phyloP scores from a whole-genome alignment of 1,140 invertebrate species.

The Nasonia longicornis region DNA sequence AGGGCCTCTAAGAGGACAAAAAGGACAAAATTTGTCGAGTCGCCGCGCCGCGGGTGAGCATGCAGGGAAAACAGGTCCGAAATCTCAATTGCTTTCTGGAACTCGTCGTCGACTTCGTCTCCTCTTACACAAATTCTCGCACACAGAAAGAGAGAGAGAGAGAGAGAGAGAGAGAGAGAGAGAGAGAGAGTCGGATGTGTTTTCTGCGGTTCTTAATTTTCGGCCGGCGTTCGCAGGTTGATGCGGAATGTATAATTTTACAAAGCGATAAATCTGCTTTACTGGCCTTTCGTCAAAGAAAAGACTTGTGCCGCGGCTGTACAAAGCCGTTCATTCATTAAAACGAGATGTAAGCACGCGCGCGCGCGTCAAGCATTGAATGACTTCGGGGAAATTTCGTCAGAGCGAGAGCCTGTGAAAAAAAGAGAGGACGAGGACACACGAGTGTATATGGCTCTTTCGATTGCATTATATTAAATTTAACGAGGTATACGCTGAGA shows the following conservation, averaged over 20 bases:
- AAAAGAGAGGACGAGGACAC: neutral
- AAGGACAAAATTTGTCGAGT: slow-evolving; percentile 16
- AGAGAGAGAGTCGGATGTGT: neutral
- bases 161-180: too few relatives aligned
- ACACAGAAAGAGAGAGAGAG: neutral
- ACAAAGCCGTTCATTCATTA: neutral
- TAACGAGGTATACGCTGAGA: too few relatives aligned
- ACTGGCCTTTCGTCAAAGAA: neutral
- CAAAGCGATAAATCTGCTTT: slow-evolving; percentile 1
- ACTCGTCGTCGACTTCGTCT: neutral
- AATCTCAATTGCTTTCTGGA: slow-evolving; percentile 39
- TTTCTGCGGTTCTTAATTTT: slow-evolving; percentile 21
- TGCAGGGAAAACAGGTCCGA: slow-evolving; percentile 33
- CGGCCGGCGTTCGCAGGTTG: neutral
- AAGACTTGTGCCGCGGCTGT: neutral
- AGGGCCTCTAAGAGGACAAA: neutral
- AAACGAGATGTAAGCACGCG: neutral
- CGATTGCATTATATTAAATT: too few relatives aligned
- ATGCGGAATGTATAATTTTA: neutral
- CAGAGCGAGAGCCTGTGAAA: neutral
- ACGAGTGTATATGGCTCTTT: neutral
- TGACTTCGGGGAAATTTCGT: neutral
- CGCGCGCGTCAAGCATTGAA: too few relatives aligned
- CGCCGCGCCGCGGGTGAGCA: slow-evolving; percentile 15
- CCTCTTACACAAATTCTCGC: neutral